Evolutionary conservation across 2,888 invertebrate species (phyloP).

Genomic region (Erebia aethiops): DNA sequence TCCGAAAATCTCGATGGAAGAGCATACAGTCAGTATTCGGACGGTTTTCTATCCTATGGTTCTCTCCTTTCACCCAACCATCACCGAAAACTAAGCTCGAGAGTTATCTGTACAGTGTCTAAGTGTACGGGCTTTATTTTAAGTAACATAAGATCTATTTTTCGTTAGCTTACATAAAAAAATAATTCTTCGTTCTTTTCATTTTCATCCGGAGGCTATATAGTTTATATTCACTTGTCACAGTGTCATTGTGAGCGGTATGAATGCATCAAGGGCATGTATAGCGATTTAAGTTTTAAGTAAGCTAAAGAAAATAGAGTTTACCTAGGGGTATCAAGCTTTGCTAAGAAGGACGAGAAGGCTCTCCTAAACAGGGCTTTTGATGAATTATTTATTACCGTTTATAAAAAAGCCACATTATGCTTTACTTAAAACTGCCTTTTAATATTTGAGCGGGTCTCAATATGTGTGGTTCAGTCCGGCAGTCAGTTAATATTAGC

Average conservation of each 20-base stretch:
- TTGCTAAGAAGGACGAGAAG: not conserved
- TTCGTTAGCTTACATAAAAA: not conserved
- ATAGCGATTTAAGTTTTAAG: no score
- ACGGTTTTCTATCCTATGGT: conserved; percentile 96
- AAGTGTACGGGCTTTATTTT: conserved; percentile 48
- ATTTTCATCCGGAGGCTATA: no score
- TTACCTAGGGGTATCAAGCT: conserved; percentile 1
- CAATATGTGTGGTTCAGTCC: no score
- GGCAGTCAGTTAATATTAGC: no score
- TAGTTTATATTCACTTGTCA: no score
- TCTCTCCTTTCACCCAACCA: conserved; percentile 95
- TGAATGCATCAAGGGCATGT: no score
- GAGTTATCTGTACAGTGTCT: conserved; percentile 93
- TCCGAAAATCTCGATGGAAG: conserved; percentile 95
- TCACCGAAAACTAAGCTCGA: conserved; percentile 90
- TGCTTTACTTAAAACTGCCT: no score
- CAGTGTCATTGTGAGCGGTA: no score
- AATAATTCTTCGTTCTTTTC: not conserved
- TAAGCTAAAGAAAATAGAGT: not conserved
- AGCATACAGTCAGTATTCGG: conserved; percentile 99
- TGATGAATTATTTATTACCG: no score
- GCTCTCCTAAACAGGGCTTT: no score
- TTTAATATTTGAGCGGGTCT: no score
- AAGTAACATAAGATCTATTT: not conserved
- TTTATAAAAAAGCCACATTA: no score